Conservation (phyloP, 1,140 invertebrate genomes). For the Trachymyrmex septentrionalis region DNA sequence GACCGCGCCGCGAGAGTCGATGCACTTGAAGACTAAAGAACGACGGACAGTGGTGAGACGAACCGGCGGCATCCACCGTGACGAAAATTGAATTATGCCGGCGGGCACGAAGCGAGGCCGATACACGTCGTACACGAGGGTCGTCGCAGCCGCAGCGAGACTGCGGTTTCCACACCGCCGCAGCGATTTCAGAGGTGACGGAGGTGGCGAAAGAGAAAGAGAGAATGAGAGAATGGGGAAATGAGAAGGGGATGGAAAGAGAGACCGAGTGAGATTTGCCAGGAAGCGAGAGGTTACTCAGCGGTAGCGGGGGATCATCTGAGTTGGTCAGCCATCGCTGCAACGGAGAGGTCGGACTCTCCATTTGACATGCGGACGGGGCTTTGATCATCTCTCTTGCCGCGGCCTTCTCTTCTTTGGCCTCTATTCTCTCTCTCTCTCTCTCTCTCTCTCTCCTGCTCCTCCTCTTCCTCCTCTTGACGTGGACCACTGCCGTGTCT, state of each 20-base stretch:
- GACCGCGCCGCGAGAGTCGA: constrained; percentile 34
- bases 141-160: constrained; percentile 31
- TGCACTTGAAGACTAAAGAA: constrained; percentile 33
- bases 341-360: constrained; percentile 71
- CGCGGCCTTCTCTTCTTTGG: constrained; percentile 66
- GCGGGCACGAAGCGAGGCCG: constrained; percentile 40
- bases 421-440: constrained; percentile 36
- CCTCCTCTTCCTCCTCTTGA: constrained; percentile 14
- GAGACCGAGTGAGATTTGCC: constrained; percentile 11
- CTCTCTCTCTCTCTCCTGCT: neutral
- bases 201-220: constrained; percentile 32
- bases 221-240: neutral
- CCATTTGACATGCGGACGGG: constrained; percentile 76
- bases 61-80: constrained; percentile 45
- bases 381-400: constrained; percentile 78
- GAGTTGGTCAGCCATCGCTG: constrained; percentile 72
- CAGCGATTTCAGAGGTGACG: constrained; percentile 61
- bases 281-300: constrained; percentile 53
- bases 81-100: constrained; percentile 68
- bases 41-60: constrained; percentile 34
- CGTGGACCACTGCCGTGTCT: constrained; percentile 26
- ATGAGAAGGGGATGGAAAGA: neutral
- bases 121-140: constrained; percentile 28
- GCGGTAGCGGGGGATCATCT: constrained; percentile 71
- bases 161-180: constrained; percentile 41